Evolutionary conservation across 2,888 invertebrate species (phyloP), one percentile per base, ranked within the genome.

Genomic region (Tortricodes alternella): DNA sequence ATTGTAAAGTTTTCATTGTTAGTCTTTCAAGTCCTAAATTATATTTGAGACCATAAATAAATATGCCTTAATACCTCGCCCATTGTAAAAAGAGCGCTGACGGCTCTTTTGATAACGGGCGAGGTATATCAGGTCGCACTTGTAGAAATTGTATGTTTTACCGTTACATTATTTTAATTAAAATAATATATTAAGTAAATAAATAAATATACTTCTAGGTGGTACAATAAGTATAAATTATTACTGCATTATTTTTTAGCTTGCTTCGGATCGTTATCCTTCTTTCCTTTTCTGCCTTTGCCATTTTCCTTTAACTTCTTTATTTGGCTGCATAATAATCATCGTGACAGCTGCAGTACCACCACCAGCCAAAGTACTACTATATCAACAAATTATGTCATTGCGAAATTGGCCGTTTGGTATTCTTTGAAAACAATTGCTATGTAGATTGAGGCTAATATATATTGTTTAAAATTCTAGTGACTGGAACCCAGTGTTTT

Each of bases 321-420:
- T 19, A 52, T 46, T 44, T 32, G 2, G 13, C 24, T 7, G 51
- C 23, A 13, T 44, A 24, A 18, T 46, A 24, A 23, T 13, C 27
- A 16, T 18, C 27, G 24, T 29, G 29, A 29, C 44, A 44, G 13
- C n/a, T n/a, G n/a, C n/a, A 43, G 13, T 9, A 21, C 7, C n/a
- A 13, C 13, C 11, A 11, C 9, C 29, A 46, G 8, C 27, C 38
- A 56, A 37, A 21, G 13, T 44, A 43, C 37, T 27, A 46, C 35
- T 37, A 46, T 56, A 56, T 56, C 59, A 56, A 59, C 59, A 59
- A 51, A 51, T 41, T 43, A 48, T 46, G 37, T 52, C 46, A 44
- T 18, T 24, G 43, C 32, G 43, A 52, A 60, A 50, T 49, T 46
- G 43, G 60, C 50, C 44, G 41, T 52, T 60, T 58, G 43, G 23